phyloP scores from a whole-genome alignment of 2,113 vertebrate genomes.

The Tor tambroides region DNA sequence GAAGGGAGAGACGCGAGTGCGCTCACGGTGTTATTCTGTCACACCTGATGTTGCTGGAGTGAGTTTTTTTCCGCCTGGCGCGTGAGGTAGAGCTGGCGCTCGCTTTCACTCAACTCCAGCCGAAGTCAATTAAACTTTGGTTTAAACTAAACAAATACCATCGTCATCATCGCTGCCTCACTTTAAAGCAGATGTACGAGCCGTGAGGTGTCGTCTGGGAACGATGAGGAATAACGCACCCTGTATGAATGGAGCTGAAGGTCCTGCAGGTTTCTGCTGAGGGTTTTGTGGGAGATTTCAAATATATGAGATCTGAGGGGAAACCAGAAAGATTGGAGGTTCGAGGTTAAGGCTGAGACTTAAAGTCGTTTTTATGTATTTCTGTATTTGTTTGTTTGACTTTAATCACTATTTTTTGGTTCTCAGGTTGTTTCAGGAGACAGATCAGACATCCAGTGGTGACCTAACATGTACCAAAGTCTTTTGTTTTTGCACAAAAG shows the following conservation, averaged over 20 bases:
- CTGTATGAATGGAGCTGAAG: background rate
- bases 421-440: too few species aligned
- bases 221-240: background rate
- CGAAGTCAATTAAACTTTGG: background rate
- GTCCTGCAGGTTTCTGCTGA: too few species aligned
- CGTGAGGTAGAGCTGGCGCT: constrained; percentile 6
- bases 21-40: constrained; percentile 73
- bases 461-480: too few species aligned
- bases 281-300: too few species aligned
- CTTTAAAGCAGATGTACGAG: background rate
- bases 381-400: too few species aligned
- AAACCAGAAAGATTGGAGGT: too few species aligned
- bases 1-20: constrained; percentile 76
- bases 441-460: too few species aligned
- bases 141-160: constrained; percentile 5
- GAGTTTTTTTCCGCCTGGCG: constrained; percentile 54
- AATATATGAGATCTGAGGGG: too few species aligned
- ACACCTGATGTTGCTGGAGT: constrained; percentile 73
- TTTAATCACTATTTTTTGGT: too few species aligned
- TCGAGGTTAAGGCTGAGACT: too few species aligned
- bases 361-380: too few species aligned
- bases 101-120: background rate
- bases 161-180: background rate
- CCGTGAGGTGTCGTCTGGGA: background rate
- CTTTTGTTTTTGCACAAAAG: too few species aligned